Base-by-base conservation (phyloP, 1,140 invertebrate genomes). In the Calephelis nemesis region DNA sequence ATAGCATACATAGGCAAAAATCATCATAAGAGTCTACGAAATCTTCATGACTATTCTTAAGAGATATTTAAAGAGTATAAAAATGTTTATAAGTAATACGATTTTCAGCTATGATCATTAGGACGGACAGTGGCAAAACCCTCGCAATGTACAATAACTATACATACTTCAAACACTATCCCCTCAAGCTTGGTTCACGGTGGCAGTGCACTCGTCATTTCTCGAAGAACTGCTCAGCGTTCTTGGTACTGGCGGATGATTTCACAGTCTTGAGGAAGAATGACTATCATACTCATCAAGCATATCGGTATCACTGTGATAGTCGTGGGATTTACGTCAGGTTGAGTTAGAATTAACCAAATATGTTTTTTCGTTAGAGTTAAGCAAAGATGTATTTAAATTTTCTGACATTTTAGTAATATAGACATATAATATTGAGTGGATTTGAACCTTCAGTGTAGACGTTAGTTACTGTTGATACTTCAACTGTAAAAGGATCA, bases 151-250 rank as follows among this genome's bases (percentile, higher is more conserved):
- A 73, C 19, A 75, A 82, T 50, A 69, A 72, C 7, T 83, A 71
- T 60, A 79, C 79, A 0, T 85, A 78, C 66, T 78, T 70, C 19
- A 79, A 68, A 47, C 79, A 83, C n/a, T 82, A 79, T 12, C 13
- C 19, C 0, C 60, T 75, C 1, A 78, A 77, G 47, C 65, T 10
- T 0, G 77, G 81, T 2, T 70, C 65, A 5, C 68, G 82, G 9
- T 84, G 81, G 81, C 77, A 80, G 63, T 83, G 83, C 60, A 78
- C 74, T 8, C 75, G 71, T n/a, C 77, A 80, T 49, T 77, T 68
- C 52, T 80, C 79, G 9, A 69, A 75, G 39, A 76, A 73, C 1
- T 85, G 81, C 49, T 68, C 62, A 10, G 79, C 81, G 2, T 77
- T 66, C 62, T 5, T 83, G 1, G 62, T 83, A 15, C 15, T 83